phyloP scores from a whole-genome alignment of 2,113 vertebrate species.

The Apteryx owenii region DNA sequence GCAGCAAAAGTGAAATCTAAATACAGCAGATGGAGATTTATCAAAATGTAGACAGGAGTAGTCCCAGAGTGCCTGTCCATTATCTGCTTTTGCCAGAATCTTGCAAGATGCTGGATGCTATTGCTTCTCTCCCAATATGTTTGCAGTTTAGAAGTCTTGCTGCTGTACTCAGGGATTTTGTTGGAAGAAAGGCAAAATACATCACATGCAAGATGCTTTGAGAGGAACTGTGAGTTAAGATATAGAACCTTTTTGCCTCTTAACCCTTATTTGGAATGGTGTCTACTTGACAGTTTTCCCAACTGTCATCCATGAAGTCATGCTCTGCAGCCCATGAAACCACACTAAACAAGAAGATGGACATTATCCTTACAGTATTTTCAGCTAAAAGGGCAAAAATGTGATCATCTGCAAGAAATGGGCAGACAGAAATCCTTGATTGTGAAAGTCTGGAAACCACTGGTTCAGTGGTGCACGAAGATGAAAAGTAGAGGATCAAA shows the following conservation, averaged over 20 bases:
- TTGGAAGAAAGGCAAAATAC: not conserved
- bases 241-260: not conserved
- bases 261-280: not conserved
- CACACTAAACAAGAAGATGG: constrained; percentile 4
- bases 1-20: constrained; percentile 25
- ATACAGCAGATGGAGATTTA: not conserved
- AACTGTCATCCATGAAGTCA: not conserved
- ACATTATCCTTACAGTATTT: not conserved
- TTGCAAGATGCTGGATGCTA: not conserved
- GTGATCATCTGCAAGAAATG: not conserved
- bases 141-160: not conserved
- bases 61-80: not conserved
- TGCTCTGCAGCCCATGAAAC: not conserved
- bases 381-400: not conserved
- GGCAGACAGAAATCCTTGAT: not conserved
- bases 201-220: not conserved
- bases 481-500: not conserved
- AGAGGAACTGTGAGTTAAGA: not conserved
- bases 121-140: not conserved
- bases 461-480: rapidly evolving
- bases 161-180: not conserved
- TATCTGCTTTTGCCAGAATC: not conserved
- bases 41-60: not conserved
- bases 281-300: not conserved
- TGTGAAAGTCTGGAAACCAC: not conserved